phyloP scores from a whole-genome alignment of 2,113 vertebrate species.

The Canis aureus region DNA sequence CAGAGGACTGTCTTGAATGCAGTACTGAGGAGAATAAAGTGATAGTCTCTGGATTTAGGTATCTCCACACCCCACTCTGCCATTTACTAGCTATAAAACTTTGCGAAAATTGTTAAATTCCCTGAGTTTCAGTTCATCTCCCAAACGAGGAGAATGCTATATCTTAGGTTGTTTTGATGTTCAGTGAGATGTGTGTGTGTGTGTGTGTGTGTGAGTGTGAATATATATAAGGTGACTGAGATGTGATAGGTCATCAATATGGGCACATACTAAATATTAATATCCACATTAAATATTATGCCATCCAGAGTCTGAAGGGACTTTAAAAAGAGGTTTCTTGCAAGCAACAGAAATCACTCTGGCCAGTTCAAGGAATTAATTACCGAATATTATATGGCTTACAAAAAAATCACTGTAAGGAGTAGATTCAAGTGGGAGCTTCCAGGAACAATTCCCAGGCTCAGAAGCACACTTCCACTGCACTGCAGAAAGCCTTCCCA shows the following conservation, averaged over 20 bases:
- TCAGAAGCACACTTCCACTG: not conserved
- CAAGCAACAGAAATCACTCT: not conserved
- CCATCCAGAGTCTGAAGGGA: not conserved
- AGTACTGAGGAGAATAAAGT: not conserved
- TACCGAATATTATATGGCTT: not conserved
- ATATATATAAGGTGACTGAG: not conserved
- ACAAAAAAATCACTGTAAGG: not conserved
- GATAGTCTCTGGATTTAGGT: not conserved
- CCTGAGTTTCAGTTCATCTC: not conserved
- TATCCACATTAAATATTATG: not conserved
- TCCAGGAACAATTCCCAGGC: not conserved
- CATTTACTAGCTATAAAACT: not conserved
- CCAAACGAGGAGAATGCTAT: not conserved
- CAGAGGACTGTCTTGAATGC: not conserved
- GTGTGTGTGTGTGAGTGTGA: too few relatives aligned
- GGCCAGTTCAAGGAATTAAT: not conserved
- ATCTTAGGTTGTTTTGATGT: not conserved
- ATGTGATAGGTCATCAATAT: too few relatives aligned
- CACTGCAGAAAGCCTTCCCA: not conserved
- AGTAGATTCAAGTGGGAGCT: rapidly evolving
- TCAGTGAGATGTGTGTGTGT: not conserved
- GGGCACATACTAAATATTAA: not conserved
- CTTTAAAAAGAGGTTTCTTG: constrained; percentile 9
- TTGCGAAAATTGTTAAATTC: not conserved
- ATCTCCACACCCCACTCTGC: not conserved